Percentiles rank a stretch among this genome's conserved stretches.
Evolutionary conservation across 2,797 vertebrate species (phyloP).

Genomic region (Alfaro cultratus): DNA sequence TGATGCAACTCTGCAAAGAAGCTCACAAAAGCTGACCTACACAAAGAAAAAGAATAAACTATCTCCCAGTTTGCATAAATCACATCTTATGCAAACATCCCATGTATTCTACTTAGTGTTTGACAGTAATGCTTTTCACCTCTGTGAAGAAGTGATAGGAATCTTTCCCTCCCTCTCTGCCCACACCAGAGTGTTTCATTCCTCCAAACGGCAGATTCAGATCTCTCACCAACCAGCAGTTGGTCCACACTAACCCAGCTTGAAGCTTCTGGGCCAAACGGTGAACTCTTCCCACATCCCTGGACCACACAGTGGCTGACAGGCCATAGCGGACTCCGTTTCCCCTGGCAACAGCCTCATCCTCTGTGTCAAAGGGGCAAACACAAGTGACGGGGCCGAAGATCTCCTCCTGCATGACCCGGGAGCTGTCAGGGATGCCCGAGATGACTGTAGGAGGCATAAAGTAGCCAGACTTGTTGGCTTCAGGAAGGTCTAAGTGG

Average conservation of each 20-base stretch:
- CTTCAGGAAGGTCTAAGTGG: slow-evolving; percentile 79
- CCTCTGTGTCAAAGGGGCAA: slow-evolving; percentile 89
- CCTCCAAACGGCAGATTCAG: slow-evolving; percentile 97
- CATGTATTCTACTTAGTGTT: slow-evolving; percentile 79
- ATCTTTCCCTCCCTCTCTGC: slow-evolving; percentile 93
- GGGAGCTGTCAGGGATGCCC: slow-evolving; percentile 85
- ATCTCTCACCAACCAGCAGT: slow-evolving; percentile 96
- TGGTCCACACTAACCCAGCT: slow-evolving; percentile 93
- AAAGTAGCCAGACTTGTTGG: slow-evolving; percentile 88
- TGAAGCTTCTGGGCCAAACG: slow-evolving; percentile 87
- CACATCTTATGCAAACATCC: not conserved
- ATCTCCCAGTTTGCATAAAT: not conserved
- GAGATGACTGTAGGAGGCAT: slow-evolving; percentile 91
- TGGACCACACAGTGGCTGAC: slow-evolving; percentile 90
- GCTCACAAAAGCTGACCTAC: not conserved
- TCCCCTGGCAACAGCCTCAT: slow-evolving; percentile 88
- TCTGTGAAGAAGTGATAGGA: slow-evolving; percentile 97
- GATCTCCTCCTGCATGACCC: slow-evolving; percentile 97
- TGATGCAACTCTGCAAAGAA: not conserved
- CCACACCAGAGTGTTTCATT: slow-evolving; percentile 94
- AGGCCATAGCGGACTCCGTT: slow-evolving; percentile 91
- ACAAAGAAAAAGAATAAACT: not conserved
- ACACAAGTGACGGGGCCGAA: slow-evolving; percentile 95
- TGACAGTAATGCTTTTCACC: slow-evolving; percentile 91
- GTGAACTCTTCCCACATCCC: slow-evolving; percentile 86